Conservation (phyloP, 30 jellyfish, hydroid and myxozoan genomes). For the Hydractinia symbiolongicarpus region DNA sequence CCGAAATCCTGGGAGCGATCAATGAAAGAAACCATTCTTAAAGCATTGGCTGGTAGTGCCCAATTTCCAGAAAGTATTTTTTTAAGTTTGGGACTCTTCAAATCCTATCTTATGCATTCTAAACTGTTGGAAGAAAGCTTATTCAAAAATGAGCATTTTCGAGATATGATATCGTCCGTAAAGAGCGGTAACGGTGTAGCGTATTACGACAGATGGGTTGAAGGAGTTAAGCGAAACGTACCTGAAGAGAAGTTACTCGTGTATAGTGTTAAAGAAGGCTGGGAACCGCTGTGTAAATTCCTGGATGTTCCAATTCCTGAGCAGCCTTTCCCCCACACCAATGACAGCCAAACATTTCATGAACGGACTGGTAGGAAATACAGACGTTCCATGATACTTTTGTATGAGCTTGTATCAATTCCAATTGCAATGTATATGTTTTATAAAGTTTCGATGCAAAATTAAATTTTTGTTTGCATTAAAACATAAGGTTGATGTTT, state of each 20-base stretch:
- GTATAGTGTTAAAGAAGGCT: neutral
- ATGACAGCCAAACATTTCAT: neutral
- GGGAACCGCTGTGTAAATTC: slow-evolving; percentile 11
- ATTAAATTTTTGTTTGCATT: no score
- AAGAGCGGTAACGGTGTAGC: neutral
- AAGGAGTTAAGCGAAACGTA: neutral
- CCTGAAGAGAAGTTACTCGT: neutral
- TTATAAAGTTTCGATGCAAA: no score
- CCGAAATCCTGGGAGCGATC: neutral
- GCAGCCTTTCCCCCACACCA: neutral
- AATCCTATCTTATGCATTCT: neutral
- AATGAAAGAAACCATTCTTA: neutral
- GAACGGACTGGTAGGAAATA: no score
- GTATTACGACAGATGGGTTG: neutral
- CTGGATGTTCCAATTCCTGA: neutral
- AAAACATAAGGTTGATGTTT: no score
- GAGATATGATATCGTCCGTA: neutral
- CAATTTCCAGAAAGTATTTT: neutral
- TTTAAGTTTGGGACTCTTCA: neutral
- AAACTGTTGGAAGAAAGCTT: no score
- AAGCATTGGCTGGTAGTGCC: neutral
- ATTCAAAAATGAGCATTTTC: neutral
- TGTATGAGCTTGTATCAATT: no score
- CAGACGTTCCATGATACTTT: no score
- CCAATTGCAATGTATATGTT: no score